Evolutionary conservation across 1,140 invertebrate genomes (phyloP), one percentile per base, ranked within the genome.

Genomic region (Whitmania pigra): DNA sequence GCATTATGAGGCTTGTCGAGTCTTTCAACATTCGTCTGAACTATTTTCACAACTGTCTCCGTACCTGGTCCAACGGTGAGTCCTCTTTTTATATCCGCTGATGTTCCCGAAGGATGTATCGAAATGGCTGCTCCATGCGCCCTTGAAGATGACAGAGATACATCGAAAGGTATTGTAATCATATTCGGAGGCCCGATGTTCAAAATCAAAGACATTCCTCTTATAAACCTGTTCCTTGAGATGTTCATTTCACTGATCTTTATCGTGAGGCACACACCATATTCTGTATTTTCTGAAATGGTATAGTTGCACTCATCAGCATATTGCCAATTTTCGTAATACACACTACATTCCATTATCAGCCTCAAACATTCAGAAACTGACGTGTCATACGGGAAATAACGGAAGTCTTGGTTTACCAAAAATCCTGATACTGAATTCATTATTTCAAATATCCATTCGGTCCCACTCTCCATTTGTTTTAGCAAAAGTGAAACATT

Each of bases 61-160:
- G 68, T 69, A 7, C 68, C 68, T 15, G 68, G 68, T 49, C 36
- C 68, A 29, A 69, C 68, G 20, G 9, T 43, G 31, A 69, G 9
- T 53, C 68, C 68, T 20, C 43, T n/a, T 49, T 69, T 69, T 22
- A 49, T 17, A 49, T 69, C 43, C 2, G 68, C 31, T 6, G 20
- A 49, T 17, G 68, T 53, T 20, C 68, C 68, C 2, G 68, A 43
- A 7, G 6, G 2, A 20, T 69, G 31, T 18, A 69, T 43, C 20
- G 36, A 43, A 17, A 69, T 43, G 22, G 13, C 22, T 31, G 49
- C 68, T 18, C 68, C 68, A 17, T n/a, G 17, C 2, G 68, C 11
- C 20, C 9, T 13, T 20, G 68, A 69, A 6, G 36, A 25, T 2
- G 68, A 49, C 15, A 49, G 68, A 17, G 40, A 6, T n/a, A 27